Evolutionary conservation across 2,888 invertebrate species (phyloP), one percentile per base, ranked within the genome.

Genomic region (Strigamia transsilvanica): DNA sequence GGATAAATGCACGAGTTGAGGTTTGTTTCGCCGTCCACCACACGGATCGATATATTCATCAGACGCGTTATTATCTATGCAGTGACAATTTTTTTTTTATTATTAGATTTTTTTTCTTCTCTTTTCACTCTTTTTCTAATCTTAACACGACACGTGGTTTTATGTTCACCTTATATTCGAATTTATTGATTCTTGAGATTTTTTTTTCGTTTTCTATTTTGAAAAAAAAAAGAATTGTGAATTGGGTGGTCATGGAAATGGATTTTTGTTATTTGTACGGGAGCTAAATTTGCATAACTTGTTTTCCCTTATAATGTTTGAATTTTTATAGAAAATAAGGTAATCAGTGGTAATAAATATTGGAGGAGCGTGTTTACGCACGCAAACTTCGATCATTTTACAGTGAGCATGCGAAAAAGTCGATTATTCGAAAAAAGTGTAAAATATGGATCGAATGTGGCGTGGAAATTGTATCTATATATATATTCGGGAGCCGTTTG

Each of bases 301-400:
- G 73, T 73, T 73, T 73, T 73, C 32, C 32, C 73, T 32, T 73
- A 73, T 73, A 73, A 73, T 73, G 73, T 73, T 73, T 73, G 73
- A 73, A 73, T 73, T 73, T 73, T 73, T 32, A 73, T 15, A 27
- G 32, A 73, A 73, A 73, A 73, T 27, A 73, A 73, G 9, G 73
- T 73, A 38, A 73, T 73, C 73, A 73, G 73, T 32, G n/a, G 73
- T 73, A 73, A 73, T 73, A 73, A 73, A 73, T 73, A 73, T 73
- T 73, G 73, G 32, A 73, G 27, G 73, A 73, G 73, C 13, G 73
- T 73, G 73, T 73, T 73, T 73, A 73, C 73, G 32, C 73, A 73
- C 73, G 73, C 73, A 73, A 73, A 73, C 27, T 73, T 73, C 73
- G 73, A 73, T 73, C 73, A 73, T 32, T 73, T 73, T 73, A 73